A percentile compares a stretch with the other conserved stretches of the same genome.
Conservation (phyloP, 2,113 vertebrate genomes). For the Tetraodon nigroviridis region DNA sequence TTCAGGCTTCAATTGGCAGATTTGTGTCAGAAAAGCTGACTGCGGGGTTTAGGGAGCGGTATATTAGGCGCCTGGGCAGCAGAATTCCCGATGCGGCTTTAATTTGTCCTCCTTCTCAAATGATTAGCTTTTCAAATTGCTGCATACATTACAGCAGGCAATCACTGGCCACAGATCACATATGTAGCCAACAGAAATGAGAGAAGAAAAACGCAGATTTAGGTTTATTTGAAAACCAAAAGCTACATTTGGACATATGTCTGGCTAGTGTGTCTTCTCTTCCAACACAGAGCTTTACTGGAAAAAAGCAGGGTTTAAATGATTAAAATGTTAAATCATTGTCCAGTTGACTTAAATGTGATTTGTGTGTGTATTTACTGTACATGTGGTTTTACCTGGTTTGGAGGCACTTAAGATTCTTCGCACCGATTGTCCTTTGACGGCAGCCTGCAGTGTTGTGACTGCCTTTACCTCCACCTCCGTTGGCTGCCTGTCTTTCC, state of each 20-base stretch:
- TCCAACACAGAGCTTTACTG: no score
- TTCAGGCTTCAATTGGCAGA: no score
- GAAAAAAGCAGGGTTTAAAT: no score
- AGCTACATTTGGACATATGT: no score
- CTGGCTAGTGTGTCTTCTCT: no score
- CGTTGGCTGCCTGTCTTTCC: constrained; percentile 63
- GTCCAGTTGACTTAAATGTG: not conserved
- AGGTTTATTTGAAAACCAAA: no score
- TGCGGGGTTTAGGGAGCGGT: not conserved
- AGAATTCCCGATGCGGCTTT: not conserved
- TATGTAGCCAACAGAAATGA: constrained; percentile 6
- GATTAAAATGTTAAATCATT: not conserved
- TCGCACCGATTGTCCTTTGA: constrained; percentile 63
- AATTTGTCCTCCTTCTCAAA: constrained; percentile 28
- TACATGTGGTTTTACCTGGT: constrained; percentile 39
- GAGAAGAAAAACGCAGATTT: not conserved
- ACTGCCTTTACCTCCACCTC: constrained; percentile 66
- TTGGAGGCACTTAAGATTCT: constrained; percentile 47
- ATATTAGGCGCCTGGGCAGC: not conserved
- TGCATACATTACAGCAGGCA: constrained; percentile 19
- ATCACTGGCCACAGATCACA: constrained; percentile 14
- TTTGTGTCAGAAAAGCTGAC: not conserved
- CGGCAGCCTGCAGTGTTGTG: constrained; percentile 69
- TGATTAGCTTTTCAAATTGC: constrained; percentile 37
- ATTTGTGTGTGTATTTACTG: not conserved